phyloP scores from a whole-genome alignment of 2,797 vertebrate genomes.

The Melopsittacus undulatus region DNA sequence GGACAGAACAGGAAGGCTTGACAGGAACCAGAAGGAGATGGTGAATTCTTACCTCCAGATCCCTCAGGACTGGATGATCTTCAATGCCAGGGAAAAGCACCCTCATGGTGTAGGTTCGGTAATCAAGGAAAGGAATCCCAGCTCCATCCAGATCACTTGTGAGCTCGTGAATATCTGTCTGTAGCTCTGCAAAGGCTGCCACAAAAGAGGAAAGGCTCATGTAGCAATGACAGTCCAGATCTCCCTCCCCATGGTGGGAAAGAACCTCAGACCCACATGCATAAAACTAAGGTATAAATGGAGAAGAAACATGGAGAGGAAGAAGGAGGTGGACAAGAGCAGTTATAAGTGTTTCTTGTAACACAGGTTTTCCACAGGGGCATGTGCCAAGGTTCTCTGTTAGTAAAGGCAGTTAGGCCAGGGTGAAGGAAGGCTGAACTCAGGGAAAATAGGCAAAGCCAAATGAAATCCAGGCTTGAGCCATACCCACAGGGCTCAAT shows the following conservation, averaged over 20 bases:
- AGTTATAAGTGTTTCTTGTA: background rate
- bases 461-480: background rate
- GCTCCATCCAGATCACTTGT: conserved; percentile 98
- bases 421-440: background rate
- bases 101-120: conserved; percentile 96
- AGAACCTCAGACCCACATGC: fast-evolving
- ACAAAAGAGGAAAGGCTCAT: background rate
- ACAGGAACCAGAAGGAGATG: background rate
- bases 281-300: background rate
- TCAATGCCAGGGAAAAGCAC: conserved; percentile 98
- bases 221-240: background rate
- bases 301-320: background rate
- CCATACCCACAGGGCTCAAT: background rate
- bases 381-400: fast-evolving
- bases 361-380: background rate
- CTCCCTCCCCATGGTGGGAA: background rate
- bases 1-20: background rate
- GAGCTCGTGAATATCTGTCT: conserved; percentile 97
- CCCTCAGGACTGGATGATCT: conserved; percentile 96
- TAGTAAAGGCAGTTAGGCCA: background rate
- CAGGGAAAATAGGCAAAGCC: background rate
- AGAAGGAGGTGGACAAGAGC: background rate
- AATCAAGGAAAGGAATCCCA: conserved; percentile 96
- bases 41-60: conserved; percentile 87
- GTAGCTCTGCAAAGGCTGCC: conserved; percentile 96